phyloP scores from a whole-genome alignment of 92 coral and sea anemone species.

The Actinernus sp. region DNA sequence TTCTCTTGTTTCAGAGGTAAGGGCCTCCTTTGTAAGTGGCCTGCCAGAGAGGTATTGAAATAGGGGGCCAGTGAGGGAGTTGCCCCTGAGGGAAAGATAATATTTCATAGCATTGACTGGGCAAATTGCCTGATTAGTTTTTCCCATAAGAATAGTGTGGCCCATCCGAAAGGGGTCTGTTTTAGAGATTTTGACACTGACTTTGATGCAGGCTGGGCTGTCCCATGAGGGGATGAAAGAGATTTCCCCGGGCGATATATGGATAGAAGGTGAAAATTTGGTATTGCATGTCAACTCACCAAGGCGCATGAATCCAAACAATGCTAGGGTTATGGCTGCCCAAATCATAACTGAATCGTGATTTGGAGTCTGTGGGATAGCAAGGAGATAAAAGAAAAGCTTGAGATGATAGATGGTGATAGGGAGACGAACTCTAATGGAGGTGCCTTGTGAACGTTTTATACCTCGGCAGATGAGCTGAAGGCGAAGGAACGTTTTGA shows the following conservation, averaged over 20 bases:
- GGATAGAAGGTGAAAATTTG: constrained; percentile 29
- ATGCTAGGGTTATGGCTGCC: constrained; percentile 42
- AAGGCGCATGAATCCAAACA: too few species aligned
- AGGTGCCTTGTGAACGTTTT: constrained; percentile 21
- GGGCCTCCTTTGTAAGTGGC: constrained; percentile 18
- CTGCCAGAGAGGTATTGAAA: constrained; percentile 30
- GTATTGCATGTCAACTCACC: too few species aligned
- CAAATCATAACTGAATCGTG: constrained; percentile 24
- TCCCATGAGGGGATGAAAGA: constrained; percentile 14
- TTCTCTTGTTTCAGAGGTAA: constrained; percentile 15
- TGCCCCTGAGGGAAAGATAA: constrained; percentile 3
- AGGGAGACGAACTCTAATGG: constrained; percentile 18
- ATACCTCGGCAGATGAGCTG: constrained; percentile 36
- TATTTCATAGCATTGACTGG: constrained; percentile 27
- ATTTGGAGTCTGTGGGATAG: background rate
- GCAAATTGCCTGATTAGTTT: constrained; percentile 14
- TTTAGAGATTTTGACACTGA: constrained; percentile 11
- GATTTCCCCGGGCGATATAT: constrained; percentile 28
- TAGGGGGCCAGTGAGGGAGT: constrained; percentile 17
- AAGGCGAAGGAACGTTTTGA: constrained; percentile 24
- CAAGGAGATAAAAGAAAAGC: background rate
- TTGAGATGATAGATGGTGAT: constrained; percentile 26
- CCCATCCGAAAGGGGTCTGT: constrained; percentile 54
- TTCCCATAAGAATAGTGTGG: constrained; percentile 31
- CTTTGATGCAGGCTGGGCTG: constrained; percentile 3